phyloP scores from a whole-genome alignment of 1,140 invertebrate species.

The Bombus huntii region DNA sequence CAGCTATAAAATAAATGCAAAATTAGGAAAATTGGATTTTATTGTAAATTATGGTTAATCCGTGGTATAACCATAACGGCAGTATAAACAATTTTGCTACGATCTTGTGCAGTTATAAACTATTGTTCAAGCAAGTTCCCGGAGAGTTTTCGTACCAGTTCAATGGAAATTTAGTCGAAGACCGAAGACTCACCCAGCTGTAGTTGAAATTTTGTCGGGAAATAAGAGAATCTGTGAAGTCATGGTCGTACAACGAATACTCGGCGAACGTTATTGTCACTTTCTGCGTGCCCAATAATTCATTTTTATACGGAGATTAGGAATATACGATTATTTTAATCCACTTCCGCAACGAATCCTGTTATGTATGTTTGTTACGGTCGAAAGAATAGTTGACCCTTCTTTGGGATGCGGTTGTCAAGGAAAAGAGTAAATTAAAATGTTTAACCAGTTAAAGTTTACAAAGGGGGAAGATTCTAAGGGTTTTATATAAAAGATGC shows the following conservation, averaged over 20 bases:
- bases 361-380: background rate
- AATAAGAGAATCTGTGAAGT: conserved; percentile 24
- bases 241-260: conserved; percentile 20
- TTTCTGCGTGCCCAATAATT: conserved; percentile 51
- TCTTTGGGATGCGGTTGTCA: background rate
- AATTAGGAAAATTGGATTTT: conserved; percentile 67
- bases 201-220: conserved; percentile 29
- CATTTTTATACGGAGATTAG: conserved; percentile 68
- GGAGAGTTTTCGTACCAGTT: conserved; percentile 8
- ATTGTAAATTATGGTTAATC: conserved; percentile 67
- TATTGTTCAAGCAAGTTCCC: conserved; percentile 28
- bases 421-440: background rate
- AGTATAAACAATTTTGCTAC: background rate
- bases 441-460: background rate
- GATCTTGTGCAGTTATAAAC: conserved; percentile 42
- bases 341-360: background rate
- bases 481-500: background rate
- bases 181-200: conserved; percentile 20
- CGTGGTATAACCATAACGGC: conserved; percentile 46
- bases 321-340: conserved; percentile 41
- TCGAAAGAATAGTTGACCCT: background rate
- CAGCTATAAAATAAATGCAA: conserved; percentile 54
- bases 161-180: conserved; percentile 37
- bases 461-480: background rate
- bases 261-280: conserved; percentile 33